Conservation (phyloP, 2,888 invertebrate genomes). For the Gastrophysa polygoni region DNA sequence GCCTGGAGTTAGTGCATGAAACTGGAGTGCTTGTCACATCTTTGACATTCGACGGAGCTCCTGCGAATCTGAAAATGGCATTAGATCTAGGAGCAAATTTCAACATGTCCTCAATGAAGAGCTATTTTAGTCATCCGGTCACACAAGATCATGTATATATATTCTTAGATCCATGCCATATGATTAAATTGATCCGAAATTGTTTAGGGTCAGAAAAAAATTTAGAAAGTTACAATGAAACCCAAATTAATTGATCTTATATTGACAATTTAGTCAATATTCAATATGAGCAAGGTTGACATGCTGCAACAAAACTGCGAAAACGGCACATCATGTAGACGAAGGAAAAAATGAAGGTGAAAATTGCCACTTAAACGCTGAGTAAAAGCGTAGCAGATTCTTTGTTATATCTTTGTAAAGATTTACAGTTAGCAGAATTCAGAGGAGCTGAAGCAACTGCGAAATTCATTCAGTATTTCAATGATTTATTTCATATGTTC, state of each 20-base stretch:
- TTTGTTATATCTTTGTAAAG: constrained; percentile 17
- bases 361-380: constrained; percentile 19
- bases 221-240: neutral
- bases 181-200: constrained; percentile 24
- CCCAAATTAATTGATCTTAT: constrained; percentile 1
- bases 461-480: constrained; percentile 21
- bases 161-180: constrained; percentile 21
- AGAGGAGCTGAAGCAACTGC: constrained; percentile 17
- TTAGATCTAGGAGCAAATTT: constrained; percentile 27
- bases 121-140: constrained; percentile 26
- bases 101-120: constrained; percentile 17
- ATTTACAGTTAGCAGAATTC: constrained; percentile 17
- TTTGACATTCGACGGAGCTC: constrained; percentile 40
- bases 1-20: constrained; percentile 32
- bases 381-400: constrained; percentile 28
- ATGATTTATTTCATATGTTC: constrained; percentile 24
- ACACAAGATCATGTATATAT: constrained; percentile 18
- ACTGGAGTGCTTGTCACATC: constrained; percentile 30
- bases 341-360: no score
- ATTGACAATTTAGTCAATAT: constrained; percentile 6
- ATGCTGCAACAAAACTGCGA: constrained; percentile 20
- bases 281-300: constrained; percentile 16
- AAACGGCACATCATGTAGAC: constrained; percentile 17
- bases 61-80: constrained; percentile 34
- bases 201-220: constrained; percentile 14